A percentile compares a stretch with the other conserved stretches of the same genome.
These are phyloP conservation scores for Lasioglossum villosulum DNA, from an alignment of 2,888 invertebrate genomes.

Conservation along the genomic window DNA sequence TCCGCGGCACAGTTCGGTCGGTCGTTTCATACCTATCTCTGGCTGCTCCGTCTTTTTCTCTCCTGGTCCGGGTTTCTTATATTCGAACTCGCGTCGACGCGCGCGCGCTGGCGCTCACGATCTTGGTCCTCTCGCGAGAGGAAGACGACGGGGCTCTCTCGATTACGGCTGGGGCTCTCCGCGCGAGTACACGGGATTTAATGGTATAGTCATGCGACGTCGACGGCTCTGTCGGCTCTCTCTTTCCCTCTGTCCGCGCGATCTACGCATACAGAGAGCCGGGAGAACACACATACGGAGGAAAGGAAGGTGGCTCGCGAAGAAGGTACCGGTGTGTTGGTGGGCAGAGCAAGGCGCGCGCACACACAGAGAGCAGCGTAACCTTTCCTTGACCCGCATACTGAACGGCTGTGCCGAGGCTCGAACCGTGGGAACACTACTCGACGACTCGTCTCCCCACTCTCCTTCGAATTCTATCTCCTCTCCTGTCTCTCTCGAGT, in stretches of 20 bases:
- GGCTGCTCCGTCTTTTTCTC: neutral
- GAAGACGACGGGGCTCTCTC: conserved; percentile 41
- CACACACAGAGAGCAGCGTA: conserved; percentile 82
- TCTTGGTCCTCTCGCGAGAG: conserved; percentile 25
- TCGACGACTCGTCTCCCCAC: conserved; percentile 83
- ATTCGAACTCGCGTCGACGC: neutral
- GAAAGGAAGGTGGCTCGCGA: conserved; percentile 8
- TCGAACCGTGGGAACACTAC: conserved; percentile 87
- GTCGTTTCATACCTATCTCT: conserved; percentile 27
- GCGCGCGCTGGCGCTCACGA: neutral
- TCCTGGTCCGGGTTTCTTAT: neutral
- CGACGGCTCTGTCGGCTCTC: conserved; percentile 54
- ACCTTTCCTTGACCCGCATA: conserved; percentile 89
- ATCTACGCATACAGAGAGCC: neutral
- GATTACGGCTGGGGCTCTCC: conserved; percentile 24
- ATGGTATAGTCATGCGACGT: conserved; percentile 80
- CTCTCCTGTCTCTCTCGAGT: conserved; percentile 60
- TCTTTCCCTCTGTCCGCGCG: conserved; percentile 30
- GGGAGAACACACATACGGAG: neutral
- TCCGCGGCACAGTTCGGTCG: conserved; percentile 61
- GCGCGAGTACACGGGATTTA: conserved; percentile 74
- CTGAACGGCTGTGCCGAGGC: conserved; percentile 87
- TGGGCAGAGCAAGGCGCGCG: conserved; percentile 75
- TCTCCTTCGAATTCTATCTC: conserved; percentile 70
- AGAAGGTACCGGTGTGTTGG: conserved; percentile 68